phyloP scores from a whole-genome alignment of 2,888 invertebrate species.

The Diogma glabrata region DNA sequence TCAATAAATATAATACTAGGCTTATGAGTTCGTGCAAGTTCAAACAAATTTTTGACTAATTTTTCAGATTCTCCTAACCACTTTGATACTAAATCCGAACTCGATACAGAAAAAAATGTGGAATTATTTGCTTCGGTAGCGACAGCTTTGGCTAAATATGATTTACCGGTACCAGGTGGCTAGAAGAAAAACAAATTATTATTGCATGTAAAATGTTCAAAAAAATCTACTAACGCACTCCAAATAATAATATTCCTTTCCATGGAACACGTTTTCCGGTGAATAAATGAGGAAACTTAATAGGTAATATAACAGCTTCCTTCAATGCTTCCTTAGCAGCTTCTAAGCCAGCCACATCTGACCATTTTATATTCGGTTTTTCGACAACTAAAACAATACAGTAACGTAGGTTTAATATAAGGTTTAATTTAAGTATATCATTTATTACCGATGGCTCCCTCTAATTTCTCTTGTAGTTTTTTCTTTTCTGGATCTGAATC shows the following conservation, averaged over 20 bases:
- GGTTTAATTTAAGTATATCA: background rate
- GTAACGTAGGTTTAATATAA: constrained; percentile 8
- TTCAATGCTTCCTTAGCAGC: constrained; percentile 96
- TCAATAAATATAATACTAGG: constrained; percentile 99
- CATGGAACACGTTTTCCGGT: constrained; percentile 97
- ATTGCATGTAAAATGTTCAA: background rate
- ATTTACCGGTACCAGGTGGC: constrained; percentile 99
- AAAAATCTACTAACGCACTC: constrained; percentile 39
- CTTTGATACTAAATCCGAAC: constrained; percentile 96
- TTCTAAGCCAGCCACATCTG: constrained; percentile 95
- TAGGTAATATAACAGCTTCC: constrained; percentile 97
- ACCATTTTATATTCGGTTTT: constrained; percentile 95
- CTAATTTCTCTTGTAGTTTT: constrained; percentile 82
- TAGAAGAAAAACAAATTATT: constrained; percentile 27
- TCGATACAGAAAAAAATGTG: constrained; percentile 97
- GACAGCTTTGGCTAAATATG: constrained; percentile 96
- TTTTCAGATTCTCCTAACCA: constrained; percentile 99
- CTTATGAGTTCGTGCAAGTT: constrained; percentile 85
- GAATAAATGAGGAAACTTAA: constrained; percentile 96
- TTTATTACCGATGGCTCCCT: constrained; percentile 65
- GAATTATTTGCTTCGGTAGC: constrained; percentile 99
- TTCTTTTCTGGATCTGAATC: constrained; percentile 95
- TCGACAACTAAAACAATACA: constrained; percentile 55
- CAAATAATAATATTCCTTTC: constrained; percentile 96
- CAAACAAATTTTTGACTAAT: constrained; percentile 86